Conservation (phyloP, 1,140 invertebrate species). For the Ridgeia piscesae region DNA sequence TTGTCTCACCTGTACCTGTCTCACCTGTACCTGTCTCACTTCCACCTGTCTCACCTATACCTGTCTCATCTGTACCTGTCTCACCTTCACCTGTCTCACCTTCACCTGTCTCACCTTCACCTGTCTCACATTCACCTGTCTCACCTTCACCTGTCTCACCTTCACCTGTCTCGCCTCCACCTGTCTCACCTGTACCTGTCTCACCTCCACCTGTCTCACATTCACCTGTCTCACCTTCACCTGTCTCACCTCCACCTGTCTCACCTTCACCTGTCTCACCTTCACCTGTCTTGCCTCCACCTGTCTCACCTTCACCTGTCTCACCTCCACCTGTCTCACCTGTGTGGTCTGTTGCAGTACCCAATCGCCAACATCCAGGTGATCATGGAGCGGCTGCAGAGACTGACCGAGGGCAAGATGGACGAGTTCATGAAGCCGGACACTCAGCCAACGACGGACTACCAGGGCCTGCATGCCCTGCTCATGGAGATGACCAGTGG, state of each 20-base stretch:
- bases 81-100: too few relatives aligned
- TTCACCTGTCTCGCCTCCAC: too few relatives aligned
- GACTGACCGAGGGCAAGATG: constrained; percentile 37
- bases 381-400: constrained; percentile 37
- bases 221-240: not conserved
- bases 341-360: constrained; percentile 36
- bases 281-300: not conserved
- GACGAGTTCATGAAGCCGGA: constrained; percentile 44
- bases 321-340: not conserved
- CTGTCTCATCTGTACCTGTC: too few relatives aligned
- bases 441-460: not conserved
- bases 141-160: too few relatives aligned
- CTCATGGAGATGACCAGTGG: constrained; percentile 38
- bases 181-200: not conserved
- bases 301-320: not conserved
- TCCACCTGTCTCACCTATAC: too few relatives aligned
- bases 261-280: not conserved
- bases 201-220: not conserved
- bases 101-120: too few relatives aligned
- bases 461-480: not conserved
- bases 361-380: constrained; percentile 43
- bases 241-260: not conserved
- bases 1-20: too few relatives aligned
- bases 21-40: too few relatives aligned
- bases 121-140: too few relatives aligned